Conservation (phyloP, 2,888 invertebrate genomes). For the Digitonthophagus gazella region DNA sequence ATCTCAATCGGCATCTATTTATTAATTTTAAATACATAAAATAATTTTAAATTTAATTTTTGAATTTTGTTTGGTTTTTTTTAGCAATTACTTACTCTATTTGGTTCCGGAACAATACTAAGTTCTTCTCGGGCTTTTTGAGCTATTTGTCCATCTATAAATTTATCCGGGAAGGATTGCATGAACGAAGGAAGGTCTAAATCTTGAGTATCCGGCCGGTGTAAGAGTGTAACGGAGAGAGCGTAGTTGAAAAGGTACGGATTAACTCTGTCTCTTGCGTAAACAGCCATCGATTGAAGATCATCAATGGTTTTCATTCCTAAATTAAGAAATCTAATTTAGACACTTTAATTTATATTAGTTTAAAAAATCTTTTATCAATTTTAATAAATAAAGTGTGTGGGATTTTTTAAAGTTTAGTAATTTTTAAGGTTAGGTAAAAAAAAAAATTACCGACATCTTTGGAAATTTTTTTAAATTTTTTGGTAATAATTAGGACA, state of each 20-base stretch:
- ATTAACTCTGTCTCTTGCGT: conserved; percentile 71
- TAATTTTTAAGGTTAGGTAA: too few species aligned
- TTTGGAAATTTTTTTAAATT: too few species aligned
- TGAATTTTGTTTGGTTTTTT: too few species aligned
- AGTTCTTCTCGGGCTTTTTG: conserved; percentile 68
- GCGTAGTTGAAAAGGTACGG: conserved; percentile 79
- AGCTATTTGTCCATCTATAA: conserved; percentile 74
- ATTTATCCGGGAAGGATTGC: conserved; percentile 80
- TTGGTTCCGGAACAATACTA: conserved; percentile 59
- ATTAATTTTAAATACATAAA: too few species aligned
- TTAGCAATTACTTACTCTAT: conserved; percentile 55
- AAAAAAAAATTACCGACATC: too few species aligned
- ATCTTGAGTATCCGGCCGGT: conserved; percentile 69
- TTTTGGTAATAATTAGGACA: too few species aligned
- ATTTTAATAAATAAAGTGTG: too few species aligned
- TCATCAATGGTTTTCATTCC: conserved; percentile 68
- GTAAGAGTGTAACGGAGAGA: conserved; percentile 71
- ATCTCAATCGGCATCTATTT: conserved; percentile 65
- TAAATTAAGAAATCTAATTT: too few species aligned
- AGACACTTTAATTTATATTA: too few species aligned
- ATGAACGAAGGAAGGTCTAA: conserved; percentile 71
- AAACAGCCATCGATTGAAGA: conserved; percentile 68
- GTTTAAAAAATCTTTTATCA: too few species aligned
- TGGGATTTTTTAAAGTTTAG: too few species aligned
- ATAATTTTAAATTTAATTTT: too few species aligned